Conservation (phyloP, 1,140 invertebrate species). For the Diploscapter pachys region DNA sequence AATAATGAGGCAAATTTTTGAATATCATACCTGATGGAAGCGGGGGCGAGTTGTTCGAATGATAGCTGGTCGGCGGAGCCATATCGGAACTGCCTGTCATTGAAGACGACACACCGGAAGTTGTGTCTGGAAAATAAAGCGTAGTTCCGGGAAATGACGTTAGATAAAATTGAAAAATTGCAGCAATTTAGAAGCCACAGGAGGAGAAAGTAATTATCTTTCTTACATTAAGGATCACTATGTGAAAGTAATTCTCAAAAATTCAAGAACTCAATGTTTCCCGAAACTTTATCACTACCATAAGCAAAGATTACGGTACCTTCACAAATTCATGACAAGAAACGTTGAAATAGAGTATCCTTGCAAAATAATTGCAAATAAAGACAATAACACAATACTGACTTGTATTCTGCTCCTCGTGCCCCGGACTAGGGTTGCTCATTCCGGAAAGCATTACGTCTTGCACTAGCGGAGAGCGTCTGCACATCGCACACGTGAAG, state of each 20-base stretch:
- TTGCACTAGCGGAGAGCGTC: constrained; percentile 4
- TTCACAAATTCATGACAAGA: background rate
- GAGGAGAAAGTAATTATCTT: too few species aligned
- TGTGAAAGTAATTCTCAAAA: background rate
- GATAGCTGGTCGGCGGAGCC: background rate
- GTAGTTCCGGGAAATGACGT: too few species aligned
- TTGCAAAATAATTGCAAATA: background rate
- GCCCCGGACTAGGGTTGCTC: background rate
- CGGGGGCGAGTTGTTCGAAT: background rate
- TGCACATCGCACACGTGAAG: constrained; percentile 5
- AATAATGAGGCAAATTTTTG: too few species aligned
- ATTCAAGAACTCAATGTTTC: background rate
- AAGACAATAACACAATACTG: background rate
- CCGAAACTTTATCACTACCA: constrained; percentile 6
- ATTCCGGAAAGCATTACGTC: constrained; percentile 11
- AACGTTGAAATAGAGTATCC: background rate
- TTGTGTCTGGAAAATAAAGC: too few species aligned
- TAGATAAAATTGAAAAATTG: too few species aligned
- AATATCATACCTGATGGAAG: too few species aligned
- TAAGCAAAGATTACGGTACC: background rate
- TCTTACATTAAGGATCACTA: background rate
- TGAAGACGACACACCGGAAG: too few species aligned
- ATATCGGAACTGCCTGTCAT: background rate
- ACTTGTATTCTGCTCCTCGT: background rate
- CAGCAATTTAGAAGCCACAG: too few species aligned